Conservation (phyloP, 2,113 vertebrate species). For the Stigmatopora argus region DNA sequence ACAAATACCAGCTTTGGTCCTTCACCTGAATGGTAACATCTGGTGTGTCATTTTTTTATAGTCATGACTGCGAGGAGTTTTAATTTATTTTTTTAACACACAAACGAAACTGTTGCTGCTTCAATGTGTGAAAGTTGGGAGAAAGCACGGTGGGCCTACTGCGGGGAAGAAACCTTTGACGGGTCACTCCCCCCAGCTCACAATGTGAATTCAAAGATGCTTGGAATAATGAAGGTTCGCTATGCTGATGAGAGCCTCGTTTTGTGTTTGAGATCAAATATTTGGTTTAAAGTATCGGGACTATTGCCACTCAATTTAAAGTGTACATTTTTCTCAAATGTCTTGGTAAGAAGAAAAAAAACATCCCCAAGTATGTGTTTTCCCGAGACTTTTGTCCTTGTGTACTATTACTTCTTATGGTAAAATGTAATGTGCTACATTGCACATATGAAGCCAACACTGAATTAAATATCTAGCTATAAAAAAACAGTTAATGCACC, state of each 20-base stretch:
- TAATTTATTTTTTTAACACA: slow-evolving; percentile 73
- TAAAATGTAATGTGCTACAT: background rate
- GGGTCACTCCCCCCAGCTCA: background rate
- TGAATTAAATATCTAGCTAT: background rate
- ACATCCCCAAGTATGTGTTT: no score
- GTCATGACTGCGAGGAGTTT: slow-evolving; percentile 42
- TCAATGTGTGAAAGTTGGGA: slow-evolving; percentile 41
- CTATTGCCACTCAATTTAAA: background rate
- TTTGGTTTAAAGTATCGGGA: background rate
- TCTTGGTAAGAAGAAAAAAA: background rate
- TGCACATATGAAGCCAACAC: slow-evolving; percentile 10
- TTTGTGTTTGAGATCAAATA: slow-evolving; percentile 15
- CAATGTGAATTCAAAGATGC: slow-evolving; percentile 23
- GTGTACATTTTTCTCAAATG: background rate
- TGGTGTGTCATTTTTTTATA: slow-evolving; percentile 19
- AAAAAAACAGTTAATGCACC: slow-evolving; percentile 15
- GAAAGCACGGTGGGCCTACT: slow-evolving; percentile 35
- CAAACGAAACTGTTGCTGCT: slow-evolving; percentile 55
- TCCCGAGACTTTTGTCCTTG: background rate
- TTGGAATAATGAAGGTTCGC: slow-evolving; percentile 20
- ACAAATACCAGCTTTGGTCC: slow-evolving; percentile 86
- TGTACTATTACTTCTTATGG: slow-evolving; percentile 16
- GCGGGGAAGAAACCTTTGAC: slow-evolving; percentile 25
- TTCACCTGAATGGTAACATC: slow-evolving; percentile 55
- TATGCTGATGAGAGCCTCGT: slow-evolving; percentile 26